These are phyloP conservation scores for Orthosia gothica DNA, from an alignment of 2,888 invertebrate genomes.

Conservation along the genomic window DNA sequence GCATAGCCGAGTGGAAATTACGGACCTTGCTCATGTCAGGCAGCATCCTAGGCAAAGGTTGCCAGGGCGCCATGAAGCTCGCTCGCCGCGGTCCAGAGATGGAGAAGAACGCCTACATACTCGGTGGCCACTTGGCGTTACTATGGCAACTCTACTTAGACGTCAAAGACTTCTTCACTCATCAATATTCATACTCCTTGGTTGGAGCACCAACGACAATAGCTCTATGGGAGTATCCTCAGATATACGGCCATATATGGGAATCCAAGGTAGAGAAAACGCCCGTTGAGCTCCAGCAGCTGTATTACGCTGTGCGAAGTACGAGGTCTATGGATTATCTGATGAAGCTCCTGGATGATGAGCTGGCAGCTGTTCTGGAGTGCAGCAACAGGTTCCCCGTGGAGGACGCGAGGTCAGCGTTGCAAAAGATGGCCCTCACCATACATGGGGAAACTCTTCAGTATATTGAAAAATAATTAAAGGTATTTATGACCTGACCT, in stretches of 20 bases:
- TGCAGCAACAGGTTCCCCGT: constrained; percentile 82
- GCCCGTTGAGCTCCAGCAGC: constrained; percentile 81
- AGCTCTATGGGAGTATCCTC: constrained; percentile 87
- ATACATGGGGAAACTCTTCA: constrained; percentile 83
- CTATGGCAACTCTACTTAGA: constrained; percentile 88
- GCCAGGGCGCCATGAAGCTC: constrained; percentile 87
- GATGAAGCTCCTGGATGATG: constrained; percentile 80
- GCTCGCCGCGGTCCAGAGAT: constrained; percentile 76
- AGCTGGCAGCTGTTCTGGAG: constrained; percentile 80
- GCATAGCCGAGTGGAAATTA: constrained; percentile 85
- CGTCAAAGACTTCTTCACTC: constrained; percentile 86
- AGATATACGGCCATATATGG: constrained; percentile 81
- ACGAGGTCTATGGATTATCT: constrained; percentile 86
- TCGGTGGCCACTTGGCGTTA: constrained; percentile 86
- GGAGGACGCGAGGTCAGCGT: constrained; percentile 81
- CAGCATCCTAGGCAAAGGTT: constrained; percentile 87
- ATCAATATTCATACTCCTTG: constrained; percentile 85
- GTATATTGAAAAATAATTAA: constrained; percentile 82
- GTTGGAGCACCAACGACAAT: constrained; percentile 84
- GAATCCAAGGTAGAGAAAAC: constrained; percentile 80
- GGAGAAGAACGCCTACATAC: constrained; percentile 83
- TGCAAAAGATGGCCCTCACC: constrained; percentile 87
- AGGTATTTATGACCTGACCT: constrained; percentile 46
- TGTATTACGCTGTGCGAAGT: constrained; percentile 84
- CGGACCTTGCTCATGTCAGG: constrained; percentile 86